Evolutionary conservation across 2,888 invertebrate species (phyloP).

Genomic region (Venusia cambrica): DNA sequence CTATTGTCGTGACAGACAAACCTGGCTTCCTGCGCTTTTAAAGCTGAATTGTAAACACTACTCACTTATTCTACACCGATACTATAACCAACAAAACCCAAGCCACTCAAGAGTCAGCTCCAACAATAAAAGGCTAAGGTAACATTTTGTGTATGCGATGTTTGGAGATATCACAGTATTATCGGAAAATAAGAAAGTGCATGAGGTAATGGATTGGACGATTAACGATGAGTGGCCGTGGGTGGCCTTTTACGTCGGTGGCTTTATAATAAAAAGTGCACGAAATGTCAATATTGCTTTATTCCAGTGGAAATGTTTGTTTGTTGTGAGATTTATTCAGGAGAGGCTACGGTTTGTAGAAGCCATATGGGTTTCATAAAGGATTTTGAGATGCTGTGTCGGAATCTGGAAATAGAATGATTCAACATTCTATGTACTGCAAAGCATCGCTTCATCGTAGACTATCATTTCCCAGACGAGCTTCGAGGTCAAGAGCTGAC

Average conservation of each 20-base stretch:
- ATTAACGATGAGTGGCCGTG: constrained; percentile 57
- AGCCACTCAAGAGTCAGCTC: constrained; percentile 13
- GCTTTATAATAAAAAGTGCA: constrained; percentile 54
- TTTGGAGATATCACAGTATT: constrained; percentile 31
- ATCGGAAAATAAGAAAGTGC: constrained; percentile 37
- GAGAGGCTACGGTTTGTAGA: constrained; percentile 9
- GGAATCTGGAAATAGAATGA: too few species aligned
- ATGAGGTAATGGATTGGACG: constrained; percentile 62
- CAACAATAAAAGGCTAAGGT: accelerated
- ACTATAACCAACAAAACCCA: constrained; percentile 15
- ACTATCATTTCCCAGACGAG: too few species aligned
- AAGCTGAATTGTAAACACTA: constrained; percentile 52
- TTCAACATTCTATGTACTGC: too few species aligned
- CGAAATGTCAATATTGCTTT: constrained; percentile 48
- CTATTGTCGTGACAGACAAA: constrained; percentile 60
- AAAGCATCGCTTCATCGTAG: too few species aligned
- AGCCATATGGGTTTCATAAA: too few species aligned
- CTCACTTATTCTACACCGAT: neutral
- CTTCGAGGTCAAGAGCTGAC: too few species aligned
- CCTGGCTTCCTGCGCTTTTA: constrained; percentile 67
- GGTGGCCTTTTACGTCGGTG: constrained; percentile 61
- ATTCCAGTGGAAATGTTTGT: constrained; percentile 12
- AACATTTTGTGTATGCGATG: constrained; percentile 9
- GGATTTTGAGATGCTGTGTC: too few species aligned
- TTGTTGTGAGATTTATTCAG: constrained; percentile 17